A percentile compares a stretch with the other conserved stretches of the same genome.
phyloP scores from a whole-genome alignment of 1,140 invertebrate genomes.

The Megalopta genalis region DNA sequence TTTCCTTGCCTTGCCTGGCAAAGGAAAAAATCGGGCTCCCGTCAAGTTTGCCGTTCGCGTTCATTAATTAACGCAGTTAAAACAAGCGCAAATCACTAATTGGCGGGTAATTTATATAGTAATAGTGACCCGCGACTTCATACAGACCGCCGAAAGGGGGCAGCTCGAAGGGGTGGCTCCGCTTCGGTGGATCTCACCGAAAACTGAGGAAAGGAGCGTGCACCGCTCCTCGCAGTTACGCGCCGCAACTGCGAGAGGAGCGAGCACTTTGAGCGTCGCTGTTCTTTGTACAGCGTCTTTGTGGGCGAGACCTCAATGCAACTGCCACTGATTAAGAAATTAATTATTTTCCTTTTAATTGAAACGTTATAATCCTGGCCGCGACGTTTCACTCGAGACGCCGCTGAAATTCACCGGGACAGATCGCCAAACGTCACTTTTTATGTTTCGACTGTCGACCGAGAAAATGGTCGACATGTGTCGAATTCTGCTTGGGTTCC shows the following conservation, averaged over 20 bases:
- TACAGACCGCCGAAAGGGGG: conserved; percentile 23
- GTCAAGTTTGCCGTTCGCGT: conserved; percentile 69
- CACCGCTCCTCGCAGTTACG: too few relatives aligned
- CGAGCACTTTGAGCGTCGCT: conserved; percentile 31
- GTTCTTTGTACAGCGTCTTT: conserved; percentile 33
- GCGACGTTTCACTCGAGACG: background rate
- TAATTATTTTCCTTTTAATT: conserved; percentile 33
- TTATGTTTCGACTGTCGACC: background rate
- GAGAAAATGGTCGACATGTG: too few relatives aligned
- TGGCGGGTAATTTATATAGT: conserved; percentile 75
- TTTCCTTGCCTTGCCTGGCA: background rate
- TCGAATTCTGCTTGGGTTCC: too few relatives aligned
- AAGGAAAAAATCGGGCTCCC: conserved; percentile 48
- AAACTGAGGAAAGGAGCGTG: conserved; percentile 44
- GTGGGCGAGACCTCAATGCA: conserved; percentile 12
- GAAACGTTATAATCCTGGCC: background rate
- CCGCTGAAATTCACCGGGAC: background rate
- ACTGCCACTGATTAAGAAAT: conserved; percentile 43
- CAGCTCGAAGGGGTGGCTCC: conserved; percentile 36
- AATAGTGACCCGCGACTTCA: conserved; percentile 70
- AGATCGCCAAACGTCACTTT: background rate
- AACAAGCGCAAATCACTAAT: conserved; percentile 76
- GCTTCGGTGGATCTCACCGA: conserved; percentile 45
- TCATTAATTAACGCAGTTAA: conserved; percentile 76
- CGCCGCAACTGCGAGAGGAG: conserved; percentile 5